Evolutionary conservation across 1,140 invertebrate species (phyloP), one percentile per base, ranked within the genome.

Genomic region (Drosophila oshimai): DNA sequence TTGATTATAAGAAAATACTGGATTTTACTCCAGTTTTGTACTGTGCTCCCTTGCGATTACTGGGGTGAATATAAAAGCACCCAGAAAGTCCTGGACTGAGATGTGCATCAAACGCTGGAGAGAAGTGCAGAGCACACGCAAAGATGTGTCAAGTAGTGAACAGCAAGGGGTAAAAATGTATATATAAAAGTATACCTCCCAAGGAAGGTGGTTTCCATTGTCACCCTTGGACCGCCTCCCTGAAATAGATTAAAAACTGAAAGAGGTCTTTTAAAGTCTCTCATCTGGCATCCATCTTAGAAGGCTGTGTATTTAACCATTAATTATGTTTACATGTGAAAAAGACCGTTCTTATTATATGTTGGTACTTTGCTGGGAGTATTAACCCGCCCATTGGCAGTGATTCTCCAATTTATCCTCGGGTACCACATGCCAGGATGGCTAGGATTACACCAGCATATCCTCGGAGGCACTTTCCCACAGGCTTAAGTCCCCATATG

Each of bases 341-440:
- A 24, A 33, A 33, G 50, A 42, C 33, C 33, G 45, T 9, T 45
- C 33, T 42, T 33, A 60, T 53, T 72, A 49, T 26, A 36, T 74
- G 58, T 31, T 55, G 53, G 53, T 51, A 57, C 15, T 53, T 37
- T 53, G 42, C 22, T 49, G n/a, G n/a, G n/a, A 15, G 47, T 33
- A 64, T 83, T 60, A 84, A 79, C 69, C 79, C 80, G 68, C 62
- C 69, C 64, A 79, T 44, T 39, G 39, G 55, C 44, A 45, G 39
- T 72, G 80, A 79, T 86, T 84, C 57, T 4, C 41, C 65, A 75
- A 84, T 84, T 86, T 84, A 84, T 84, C 72, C 60, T 29, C 28
- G 61, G 58, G 42, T 75, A 74, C 80, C 79, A 79, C 79, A 84
- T 84, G 79, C 79, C 47, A 74, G 71, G 77, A 61, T 58, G 46